phyloP scores from a whole-genome alignment of 2,888 invertebrate genomes.

The Chloroclysta siterata region DNA sequence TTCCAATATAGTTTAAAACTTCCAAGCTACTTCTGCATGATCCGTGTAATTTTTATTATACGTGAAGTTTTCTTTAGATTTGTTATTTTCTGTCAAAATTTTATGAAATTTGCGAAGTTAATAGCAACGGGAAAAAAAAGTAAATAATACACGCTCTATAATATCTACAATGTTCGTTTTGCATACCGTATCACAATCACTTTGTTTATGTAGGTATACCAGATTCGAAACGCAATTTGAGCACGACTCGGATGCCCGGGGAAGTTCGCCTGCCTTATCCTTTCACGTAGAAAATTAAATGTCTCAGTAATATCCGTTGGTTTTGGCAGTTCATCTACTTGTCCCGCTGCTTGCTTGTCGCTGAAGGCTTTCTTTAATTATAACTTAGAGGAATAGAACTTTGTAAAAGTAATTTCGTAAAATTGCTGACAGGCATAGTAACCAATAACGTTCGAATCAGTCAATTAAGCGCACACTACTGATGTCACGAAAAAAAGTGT shows the following conservation, averaged over 20 bases:
- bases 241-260: slow-evolving; percentile 64
- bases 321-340: slow-evolving; percentile 79
- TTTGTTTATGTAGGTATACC: slow-evolving; percentile 36
- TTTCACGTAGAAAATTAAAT: slow-evolving; percentile 85
- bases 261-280: slow-evolving; percentile 80
- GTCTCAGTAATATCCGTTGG: slow-evolving; percentile 82
- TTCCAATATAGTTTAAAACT: no score
- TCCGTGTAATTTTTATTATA: no score
- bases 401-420: not conserved
- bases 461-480: no score
- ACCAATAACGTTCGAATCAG: no score
- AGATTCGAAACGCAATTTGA: slow-evolving; percentile 71
- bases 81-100: no score
- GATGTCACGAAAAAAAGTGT: no score
- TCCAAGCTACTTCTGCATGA: no score
- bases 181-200: slow-evolving; percentile 9
- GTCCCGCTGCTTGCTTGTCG: slow-evolving; percentile 42
- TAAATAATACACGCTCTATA: no score
- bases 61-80: no score
- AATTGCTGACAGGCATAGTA: not conserved
- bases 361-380: slow-evolving; percentile 27
- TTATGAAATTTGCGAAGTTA: no score
- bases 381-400: slow-evolving; percentile 16
- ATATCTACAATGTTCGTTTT: slow-evolving; percentile 3
- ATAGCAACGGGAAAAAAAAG: no score